phyloP scores from a whole-genome alignment of 2,113 vertebrate species.

The Ceyx melanurus region DNA sequence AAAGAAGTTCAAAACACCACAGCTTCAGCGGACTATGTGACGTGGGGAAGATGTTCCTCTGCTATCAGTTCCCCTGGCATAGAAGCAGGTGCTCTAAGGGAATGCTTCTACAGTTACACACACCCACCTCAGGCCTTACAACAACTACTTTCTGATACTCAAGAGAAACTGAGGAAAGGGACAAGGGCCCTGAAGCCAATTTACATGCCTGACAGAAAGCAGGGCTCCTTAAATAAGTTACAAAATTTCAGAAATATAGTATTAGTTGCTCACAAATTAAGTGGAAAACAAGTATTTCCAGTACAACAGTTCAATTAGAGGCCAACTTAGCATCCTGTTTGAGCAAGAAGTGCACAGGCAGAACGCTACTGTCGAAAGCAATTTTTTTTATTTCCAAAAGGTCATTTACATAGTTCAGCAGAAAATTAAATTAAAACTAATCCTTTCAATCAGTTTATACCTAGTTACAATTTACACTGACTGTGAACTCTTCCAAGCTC shows the following conservation, averaged over 20 bases:
- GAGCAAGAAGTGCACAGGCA: not conserved
- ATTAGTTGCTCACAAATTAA: not conserved
- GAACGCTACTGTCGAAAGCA: not conserved
- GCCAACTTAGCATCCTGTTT: not conserved
- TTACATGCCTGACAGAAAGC: not conserved
- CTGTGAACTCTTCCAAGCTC: not conserved
- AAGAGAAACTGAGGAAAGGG: not conserved
- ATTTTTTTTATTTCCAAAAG: not conserved
- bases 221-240: not conserved
- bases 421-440: not conserved
- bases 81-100: not conserved
- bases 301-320: not conserved
- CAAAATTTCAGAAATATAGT: not conserved
- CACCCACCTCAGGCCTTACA: not conserved
- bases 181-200: not conserved
- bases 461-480: not conserved
- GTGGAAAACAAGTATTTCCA: not conserved
- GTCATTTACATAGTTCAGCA: not conserved
- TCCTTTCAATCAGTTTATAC: not conserved
- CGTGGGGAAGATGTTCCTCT: not conserved
- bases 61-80: not conserved
- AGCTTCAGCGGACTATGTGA: not conserved
- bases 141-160: not conserved
- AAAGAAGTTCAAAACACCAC: not conserved
- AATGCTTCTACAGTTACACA: not conserved